Conservation (phyloP, 35 echinoderm and acorn worm genomes). For the Stichopus chloronotus region DNA sequence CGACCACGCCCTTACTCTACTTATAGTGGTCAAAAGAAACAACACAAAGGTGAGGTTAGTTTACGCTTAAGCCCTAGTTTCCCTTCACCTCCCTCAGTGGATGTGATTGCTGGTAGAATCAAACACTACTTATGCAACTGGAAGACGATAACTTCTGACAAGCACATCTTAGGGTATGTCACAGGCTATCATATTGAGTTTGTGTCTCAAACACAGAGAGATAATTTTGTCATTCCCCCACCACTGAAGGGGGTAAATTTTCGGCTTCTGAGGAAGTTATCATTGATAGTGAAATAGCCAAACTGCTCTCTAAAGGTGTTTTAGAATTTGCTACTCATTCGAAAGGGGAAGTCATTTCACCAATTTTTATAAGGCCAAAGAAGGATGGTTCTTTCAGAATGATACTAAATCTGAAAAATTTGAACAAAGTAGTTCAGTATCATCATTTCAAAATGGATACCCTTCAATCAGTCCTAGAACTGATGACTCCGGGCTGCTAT, state of each 20-base stretch:
- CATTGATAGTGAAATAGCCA: too few relatives aligned
- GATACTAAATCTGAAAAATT: conserved; percentile 64
- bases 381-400: conserved; percentile 56
- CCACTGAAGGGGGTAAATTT: too few relatives aligned
- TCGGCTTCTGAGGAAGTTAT: too few relatives aligned
- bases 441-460: conserved; percentile 71
- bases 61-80: background rate
- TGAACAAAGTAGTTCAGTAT: conserved; percentile 56
- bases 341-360: conserved; percentile 6
- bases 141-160: background rate
- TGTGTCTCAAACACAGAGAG: too few relatives aligned
- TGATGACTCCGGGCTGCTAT: background rate
- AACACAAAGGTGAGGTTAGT: background rate
- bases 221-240: too few relatives aligned
- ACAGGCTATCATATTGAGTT: too few relatives aligned
- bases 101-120: background rate
- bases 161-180: too few relatives aligned
- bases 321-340: too few relatives aligned
- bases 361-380: conserved; percentile 53
- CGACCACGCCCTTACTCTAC: background rate
- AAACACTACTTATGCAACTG: conserved; percentile 4
- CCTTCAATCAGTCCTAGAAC: conserved; percentile 1
- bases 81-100: background rate
- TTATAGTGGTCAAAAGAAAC: background rate
- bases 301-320: too few relatives aligned